phyloP scores from a whole-genome alignment of 2,888 invertebrate species.

The Diploptera punctata region DNA sequence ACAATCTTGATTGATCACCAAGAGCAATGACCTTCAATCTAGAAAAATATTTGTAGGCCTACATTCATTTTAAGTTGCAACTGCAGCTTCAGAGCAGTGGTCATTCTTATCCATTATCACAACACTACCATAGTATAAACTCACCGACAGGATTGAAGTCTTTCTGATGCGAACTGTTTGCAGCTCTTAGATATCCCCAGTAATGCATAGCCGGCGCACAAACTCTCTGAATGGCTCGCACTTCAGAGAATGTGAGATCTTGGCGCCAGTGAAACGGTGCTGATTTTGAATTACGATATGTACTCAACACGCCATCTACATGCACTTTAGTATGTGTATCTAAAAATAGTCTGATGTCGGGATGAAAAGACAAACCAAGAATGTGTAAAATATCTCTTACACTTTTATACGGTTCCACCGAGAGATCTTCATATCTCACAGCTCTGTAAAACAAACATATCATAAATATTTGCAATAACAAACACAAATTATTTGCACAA shows the following conservation, averaged over 20 bases:
- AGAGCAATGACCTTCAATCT: too few relatives aligned
- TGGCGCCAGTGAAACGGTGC: conserved; percentile 88
- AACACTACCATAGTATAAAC: conserved; percentile 42
- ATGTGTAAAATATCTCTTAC: conserved; percentile 76
- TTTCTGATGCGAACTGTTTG: conserved; percentile 63
- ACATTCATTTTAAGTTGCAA: too few relatives aligned
- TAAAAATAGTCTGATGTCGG: conserved; percentile 73
- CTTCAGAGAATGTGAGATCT: conserved; percentile 74
- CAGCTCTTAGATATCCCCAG: conserved; percentile 80
- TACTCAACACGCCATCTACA: conserved; percentile 84
- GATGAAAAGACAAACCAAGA: conserved; percentile 74
- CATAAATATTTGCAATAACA: too few relatives aligned
- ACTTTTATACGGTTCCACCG: conserved; percentile 73
- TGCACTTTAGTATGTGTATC: conserved; percentile 82
- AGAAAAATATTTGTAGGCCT: too few relatives aligned
- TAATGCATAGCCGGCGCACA: conserved; percentile 81
- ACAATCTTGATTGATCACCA: too few relatives aligned
- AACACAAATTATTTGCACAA: too few relatives aligned
- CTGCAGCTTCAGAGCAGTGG: too few relatives aligned
- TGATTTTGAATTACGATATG: conserved; percentile 81
- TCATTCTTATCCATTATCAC: too few relatives aligned
- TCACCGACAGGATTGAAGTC: conserved; percentile 64
- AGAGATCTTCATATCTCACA: conserved; percentile 84
- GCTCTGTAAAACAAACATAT: conserved; percentile 71
- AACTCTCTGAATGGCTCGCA: conserved; percentile 67